A percentile compares a stretch with the other conserved stretches of the same genome.
phyloP scores from a whole-genome alignment of 2,888 invertebrate species.

The Allygus modestus region DNA sequence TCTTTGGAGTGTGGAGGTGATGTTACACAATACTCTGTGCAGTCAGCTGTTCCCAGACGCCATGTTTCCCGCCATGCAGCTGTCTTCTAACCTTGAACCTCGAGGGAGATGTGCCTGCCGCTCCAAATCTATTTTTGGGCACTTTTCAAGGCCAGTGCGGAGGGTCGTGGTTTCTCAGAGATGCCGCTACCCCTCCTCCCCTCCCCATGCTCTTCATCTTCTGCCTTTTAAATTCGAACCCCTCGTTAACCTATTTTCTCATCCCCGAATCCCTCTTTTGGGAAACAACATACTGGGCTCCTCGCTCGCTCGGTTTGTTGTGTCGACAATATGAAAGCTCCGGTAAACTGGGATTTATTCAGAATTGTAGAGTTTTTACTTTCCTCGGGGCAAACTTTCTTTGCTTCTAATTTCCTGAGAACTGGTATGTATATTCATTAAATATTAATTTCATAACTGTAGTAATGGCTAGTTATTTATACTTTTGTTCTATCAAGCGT shows the following conservation, averaged over 20 bases:
- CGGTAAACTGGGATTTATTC: no score
- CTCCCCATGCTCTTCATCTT: slow-evolving; percentile 58
- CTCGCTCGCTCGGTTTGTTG: slow-evolving; percentile 12
- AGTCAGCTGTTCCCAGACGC: slow-evolving; percentile 49
- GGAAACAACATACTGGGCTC: neutral
- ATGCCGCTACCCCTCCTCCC: slow-evolving; percentile 60
- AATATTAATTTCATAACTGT: no score
- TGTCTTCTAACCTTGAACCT: slow-evolving; percentile 58
- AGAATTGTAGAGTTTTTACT: no score
- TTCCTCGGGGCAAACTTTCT: no score
- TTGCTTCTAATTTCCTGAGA: no score
- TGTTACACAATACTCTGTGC: slow-evolving; percentile 10
- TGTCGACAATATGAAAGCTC: no score
- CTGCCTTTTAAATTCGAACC: slow-evolving; percentile 39
- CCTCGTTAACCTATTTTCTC: slow-evolving; percentile 58
- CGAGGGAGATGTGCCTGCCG: slow-evolving; percentile 32
- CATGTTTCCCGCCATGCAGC: slow-evolving; percentile 56
- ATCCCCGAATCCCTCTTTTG: slow-evolving; percentile 28
- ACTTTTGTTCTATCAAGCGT: no score
- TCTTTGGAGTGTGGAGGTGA: neutral
- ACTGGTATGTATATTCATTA: no score
- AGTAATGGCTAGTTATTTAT: no score
- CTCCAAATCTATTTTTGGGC: slow-evolving; percentile 52
- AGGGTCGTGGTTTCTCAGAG: slow-evolving; percentile 40
- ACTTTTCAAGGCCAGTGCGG: slow-evolving; percentile 48